Percentiles rank a stretch among this genome's conserved stretches.
Conservation (phyloP, 2,113 vertebrate species). For the Gasterosteus aculeatus region DNA sequence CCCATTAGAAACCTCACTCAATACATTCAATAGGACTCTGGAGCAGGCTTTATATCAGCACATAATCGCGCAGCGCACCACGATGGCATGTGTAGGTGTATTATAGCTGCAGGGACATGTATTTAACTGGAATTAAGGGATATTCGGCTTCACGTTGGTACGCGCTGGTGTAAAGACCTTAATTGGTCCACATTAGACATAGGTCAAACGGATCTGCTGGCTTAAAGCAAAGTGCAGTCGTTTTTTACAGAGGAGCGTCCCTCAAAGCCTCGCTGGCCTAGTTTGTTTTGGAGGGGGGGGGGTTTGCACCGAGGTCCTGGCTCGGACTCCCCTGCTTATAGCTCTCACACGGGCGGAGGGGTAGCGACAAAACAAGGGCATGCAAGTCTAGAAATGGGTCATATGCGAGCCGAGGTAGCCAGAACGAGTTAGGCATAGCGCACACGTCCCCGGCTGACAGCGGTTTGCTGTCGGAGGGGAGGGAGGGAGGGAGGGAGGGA, state of each 20-base stretch:
- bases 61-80: conserved; percentile 67
- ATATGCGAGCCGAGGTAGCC: conserved; percentile 70
- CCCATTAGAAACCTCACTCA: conserved; percentile 76
- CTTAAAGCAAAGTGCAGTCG: conserved; percentile 62
- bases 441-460: conserved; percentile 54
- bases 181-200: conserved; percentile 74
- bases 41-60: conserved; percentile 68
- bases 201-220: conserved; percentile 74
- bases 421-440: conserved; percentile 52
- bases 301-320: conserved; percentile 19
- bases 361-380: conserved; percentile 49
- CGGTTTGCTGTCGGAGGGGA: conserved; percentile 37
- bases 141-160: conserved; percentile 64
- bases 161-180: conserved; percentile 66
- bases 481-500: neutral
- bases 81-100: conserved; percentile 75
- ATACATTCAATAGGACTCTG: conserved; percentile 64
- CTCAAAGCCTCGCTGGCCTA: conserved; percentile 55
- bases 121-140: conserved; percentile 76
- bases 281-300: conserved; percentile 50
- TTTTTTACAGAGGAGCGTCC: conserved; percentile 51
- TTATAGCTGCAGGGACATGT: conserved; percentile 70
- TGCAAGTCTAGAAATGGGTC: conserved; percentile 68
- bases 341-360: conserved; percentile 54
- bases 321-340: conserved; percentile 47